These are phyloP conservation scores for Alfaro cultratus DNA, from an alignment of 2,797 vertebrate genomes.

Conservation along the genomic window DNA sequence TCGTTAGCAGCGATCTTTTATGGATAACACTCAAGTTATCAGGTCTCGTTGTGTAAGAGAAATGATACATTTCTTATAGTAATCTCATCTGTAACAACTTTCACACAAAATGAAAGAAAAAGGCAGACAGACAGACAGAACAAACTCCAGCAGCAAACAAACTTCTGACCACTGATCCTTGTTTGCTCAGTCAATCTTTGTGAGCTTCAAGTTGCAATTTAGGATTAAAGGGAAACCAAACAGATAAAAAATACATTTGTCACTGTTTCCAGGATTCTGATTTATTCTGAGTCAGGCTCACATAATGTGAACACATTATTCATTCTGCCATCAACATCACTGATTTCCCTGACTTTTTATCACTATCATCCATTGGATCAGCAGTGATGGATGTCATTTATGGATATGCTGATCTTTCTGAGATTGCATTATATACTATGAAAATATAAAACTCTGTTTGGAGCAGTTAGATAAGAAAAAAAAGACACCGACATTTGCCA, in stretches of 20 bases:
- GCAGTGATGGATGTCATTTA: not conserved
- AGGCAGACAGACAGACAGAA: too few relatives aligned
- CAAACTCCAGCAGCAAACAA: not conserved
- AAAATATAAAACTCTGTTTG: not conserved
- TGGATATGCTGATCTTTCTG: not conserved
- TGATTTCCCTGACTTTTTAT: constrained; percentile 4
- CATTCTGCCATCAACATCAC: constrained; percentile 25
- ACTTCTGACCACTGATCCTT: not conserved
- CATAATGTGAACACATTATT: constrained; percentile 16
- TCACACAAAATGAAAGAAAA: not conserved
- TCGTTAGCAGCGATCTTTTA: not conserved
- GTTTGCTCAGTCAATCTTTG: not conserved
- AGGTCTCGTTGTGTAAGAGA: not conserved
- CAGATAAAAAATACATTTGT: not conserved
- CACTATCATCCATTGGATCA: constrained; percentile 18
- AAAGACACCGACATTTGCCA: not conserved
- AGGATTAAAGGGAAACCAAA: not conserved
- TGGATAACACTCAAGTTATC: not conserved
- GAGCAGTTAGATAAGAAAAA: not conserved
- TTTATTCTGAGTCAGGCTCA: constrained; percentile 1
- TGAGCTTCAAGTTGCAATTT: not conserved
- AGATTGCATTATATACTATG: not conserved
- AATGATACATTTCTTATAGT: not conserved
- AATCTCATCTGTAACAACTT: not conserved
- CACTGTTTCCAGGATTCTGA: constrained; percentile 2